A percentile compares a stretch with the other conserved stretches of the same genome.
phyloP scores from a whole-genome alignment of 2,797 vertebrate genomes.

The Arrhamphus sclerolepis region DNA sequence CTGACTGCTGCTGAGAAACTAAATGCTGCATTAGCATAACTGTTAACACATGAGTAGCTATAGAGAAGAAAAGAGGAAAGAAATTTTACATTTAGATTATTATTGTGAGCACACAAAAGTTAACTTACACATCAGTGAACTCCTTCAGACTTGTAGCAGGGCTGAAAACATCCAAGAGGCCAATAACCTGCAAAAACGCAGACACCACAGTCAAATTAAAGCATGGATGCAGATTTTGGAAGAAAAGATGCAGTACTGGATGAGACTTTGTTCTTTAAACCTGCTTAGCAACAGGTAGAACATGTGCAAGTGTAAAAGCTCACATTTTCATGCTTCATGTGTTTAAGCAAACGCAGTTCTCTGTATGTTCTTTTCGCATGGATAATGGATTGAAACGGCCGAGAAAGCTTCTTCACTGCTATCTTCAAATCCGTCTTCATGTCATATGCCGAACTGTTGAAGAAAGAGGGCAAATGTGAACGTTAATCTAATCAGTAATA shows the following conservation, averaged over 20 bases:
- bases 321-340: constrained; percentile 98
- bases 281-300: neutral
- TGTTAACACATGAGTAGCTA: constrained; percentile 17
- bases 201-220: constrained; percentile 10
- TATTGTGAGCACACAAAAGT: constrained; percentile 4
- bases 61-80: constrained; percentile 4
- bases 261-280: neutral
- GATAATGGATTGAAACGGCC: constrained; percentile 98
- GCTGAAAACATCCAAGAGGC: constrained; percentile 94
- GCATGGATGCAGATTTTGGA: neutral
- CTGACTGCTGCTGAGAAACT: constrained; percentile 37
- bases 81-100: neutral
- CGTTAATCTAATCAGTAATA: neutral
- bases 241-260: neutral
- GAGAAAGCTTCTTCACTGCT: constrained; percentile 97
- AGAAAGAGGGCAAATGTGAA: constrained; percentile 4
- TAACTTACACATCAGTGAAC: constrained; percentile 96
- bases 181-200: constrained; percentile 87
- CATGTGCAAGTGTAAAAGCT: constrained; percentile 1
- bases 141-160: constrained; percentile 91
- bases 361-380: constrained; percentile 97
- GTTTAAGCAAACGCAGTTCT: constrained; percentile 94
- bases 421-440: constrained; percentile 84
- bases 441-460: constrained; percentile 88
- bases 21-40: constrained; percentile 12